Percentiles rank a stretch among this genome's conserved stretches.
phyloP scores from a whole-genome alignment of 2,888 invertebrate genomes.

The Tetheella fluctuosa region DNA sequence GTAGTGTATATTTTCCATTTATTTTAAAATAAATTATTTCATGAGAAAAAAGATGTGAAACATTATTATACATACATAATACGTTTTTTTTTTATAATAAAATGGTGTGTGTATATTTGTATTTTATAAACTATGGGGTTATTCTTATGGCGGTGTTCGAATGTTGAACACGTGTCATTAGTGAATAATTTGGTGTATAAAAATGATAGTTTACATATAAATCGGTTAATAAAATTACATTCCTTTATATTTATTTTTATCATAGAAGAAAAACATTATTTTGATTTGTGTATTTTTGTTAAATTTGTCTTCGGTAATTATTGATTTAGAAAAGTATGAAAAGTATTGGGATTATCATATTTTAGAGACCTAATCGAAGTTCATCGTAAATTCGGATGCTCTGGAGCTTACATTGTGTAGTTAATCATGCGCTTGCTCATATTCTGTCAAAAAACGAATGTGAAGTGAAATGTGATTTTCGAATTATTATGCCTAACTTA shows the following conservation, averaged over 20 bases:
- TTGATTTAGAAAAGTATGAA: neutral
- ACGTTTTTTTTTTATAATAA: too few species aligned
- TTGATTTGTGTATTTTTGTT: conserved; percentile 33
- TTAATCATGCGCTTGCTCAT: neutral
- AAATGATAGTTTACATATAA: neutral
- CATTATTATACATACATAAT: neutral
- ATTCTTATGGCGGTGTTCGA: conserved; percentile 16
- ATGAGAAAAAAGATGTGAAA: neutral
- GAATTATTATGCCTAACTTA: too few species aligned
- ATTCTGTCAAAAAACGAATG: neutral
- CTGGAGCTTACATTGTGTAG: neutral
- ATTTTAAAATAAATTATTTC: neutral
- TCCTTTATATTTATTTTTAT: conserved; percentile 22
- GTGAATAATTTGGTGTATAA: neutral
- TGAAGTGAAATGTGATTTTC: too few species aligned
- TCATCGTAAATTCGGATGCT: neutral
- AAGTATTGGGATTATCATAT: neutral
- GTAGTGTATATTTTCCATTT: neutral
- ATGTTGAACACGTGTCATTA: neutral
- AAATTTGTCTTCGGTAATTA: conserved; percentile 23
- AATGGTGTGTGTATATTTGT: conserved; percentile 18
- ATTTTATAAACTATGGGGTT: conserved; percentile 13
- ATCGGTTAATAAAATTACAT: conserved; percentile 22
- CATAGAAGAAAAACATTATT: conserved; percentile 12
- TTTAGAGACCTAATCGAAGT: neutral